These are phyloP conservation scores for Cryptomyrus ogoouensis DNA, from an alignment of 2,113 vertebrate species.

Conservation along the genomic window DNA sequence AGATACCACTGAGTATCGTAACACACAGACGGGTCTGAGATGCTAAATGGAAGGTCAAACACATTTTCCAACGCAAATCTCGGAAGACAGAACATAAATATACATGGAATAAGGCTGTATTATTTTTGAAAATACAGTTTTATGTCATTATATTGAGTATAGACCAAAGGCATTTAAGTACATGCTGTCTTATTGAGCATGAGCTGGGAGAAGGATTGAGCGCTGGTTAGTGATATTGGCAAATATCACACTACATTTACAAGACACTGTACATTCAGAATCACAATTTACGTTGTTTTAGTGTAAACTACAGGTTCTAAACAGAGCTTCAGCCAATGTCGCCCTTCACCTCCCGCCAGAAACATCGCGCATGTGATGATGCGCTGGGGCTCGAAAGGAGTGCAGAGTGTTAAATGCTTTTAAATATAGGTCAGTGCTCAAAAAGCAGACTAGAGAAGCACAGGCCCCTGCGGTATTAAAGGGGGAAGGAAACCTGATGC, in stretches of 20 bases:
- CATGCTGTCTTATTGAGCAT: neutral
- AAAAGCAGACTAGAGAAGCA: constrained; percentile 88
- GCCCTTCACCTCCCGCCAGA: neutral
- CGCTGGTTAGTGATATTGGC: neutral
- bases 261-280: neutral
- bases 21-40: neutral
- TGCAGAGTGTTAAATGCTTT: constrained; percentile 69
- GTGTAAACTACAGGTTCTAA: neutral
- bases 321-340: neutral
- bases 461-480: constrained; percentile 66
- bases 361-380: neutral
- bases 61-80: neutral
- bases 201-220: neutral
- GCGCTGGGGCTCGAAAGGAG: constrained; percentile 33
- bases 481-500: constrained; percentile 72
- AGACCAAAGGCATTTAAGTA: neutral
- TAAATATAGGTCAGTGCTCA: constrained; percentile 86
- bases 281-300: neutral
- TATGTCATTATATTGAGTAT: neutral
- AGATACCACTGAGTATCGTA: neutral
- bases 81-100: neutral
- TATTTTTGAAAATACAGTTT: neutral
- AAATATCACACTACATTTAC: neutral
- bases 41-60: neutral
- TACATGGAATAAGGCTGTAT: neutral